phyloP scores from a whole-genome alignment of 2,888 invertebrate genomes.

The Apotomis betuletana region DNA sequence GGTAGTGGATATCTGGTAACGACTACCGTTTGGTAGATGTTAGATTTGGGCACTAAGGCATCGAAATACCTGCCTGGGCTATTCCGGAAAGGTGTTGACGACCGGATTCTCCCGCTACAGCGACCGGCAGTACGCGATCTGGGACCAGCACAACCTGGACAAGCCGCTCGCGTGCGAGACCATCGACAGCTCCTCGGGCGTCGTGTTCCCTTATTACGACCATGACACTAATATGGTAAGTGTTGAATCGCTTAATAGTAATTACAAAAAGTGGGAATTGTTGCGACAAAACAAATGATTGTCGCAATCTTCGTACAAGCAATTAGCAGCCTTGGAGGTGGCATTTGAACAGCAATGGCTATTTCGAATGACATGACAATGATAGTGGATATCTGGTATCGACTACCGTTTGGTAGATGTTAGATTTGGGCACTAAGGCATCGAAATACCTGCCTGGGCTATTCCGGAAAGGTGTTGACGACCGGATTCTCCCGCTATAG shows the following conservation, averaged over 20 bases:
- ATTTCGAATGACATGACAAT: too few relatives aligned
- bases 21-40: too few relatives aligned
- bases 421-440: constrained; percentile 93
- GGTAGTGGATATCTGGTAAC: too few relatives aligned
- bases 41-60: constrained; percentile 93
- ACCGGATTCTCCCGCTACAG: constrained; percentile 97
- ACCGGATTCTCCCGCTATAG: constrained; percentile 97
- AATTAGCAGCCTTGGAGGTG: too few relatives aligned
- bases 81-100: constrained; percentile 90
- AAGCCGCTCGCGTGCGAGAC: constrained; percentile 87
- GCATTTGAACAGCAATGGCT: too few relatives aligned
- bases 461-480: constrained; percentile 90
- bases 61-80: constrained; percentile 93
- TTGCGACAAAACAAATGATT: too few relatives aligned
- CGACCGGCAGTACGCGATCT: constrained; percentile 95
- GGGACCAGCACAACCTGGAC: constrained; percentile 89
- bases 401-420: too few relatives aligned
- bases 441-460: constrained; percentile 93
- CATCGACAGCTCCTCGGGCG: constrained; percentile 92
- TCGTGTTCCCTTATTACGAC: constrained; percentile 97
- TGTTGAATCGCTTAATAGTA: constrained; percentile 8
- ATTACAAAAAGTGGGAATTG: background rate
- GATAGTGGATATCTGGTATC: too few relatives aligned
- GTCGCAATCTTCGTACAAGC: too few relatives aligned
- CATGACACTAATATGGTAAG: constrained; percentile 93